Percentiles rank a stretch among this genome's conserved stretches.
These are phyloP conservation scores for Gandaritis pyraliata DNA, from an alignment of 2,888 invertebrate genomes.

Conservation along the genomic window DNA sequence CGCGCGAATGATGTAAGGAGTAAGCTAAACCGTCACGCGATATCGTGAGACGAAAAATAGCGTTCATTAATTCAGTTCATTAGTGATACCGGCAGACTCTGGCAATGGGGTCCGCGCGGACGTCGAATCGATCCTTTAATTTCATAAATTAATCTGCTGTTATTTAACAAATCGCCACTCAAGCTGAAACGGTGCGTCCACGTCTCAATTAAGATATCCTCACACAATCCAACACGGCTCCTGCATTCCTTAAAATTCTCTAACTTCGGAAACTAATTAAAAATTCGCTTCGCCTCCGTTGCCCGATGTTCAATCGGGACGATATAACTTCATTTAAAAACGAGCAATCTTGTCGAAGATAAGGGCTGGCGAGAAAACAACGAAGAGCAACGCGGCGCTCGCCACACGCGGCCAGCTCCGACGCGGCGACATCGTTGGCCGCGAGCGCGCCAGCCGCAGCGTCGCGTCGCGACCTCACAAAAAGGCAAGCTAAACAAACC, in stretches of 20 bases:
- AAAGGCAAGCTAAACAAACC: constrained; percentile 72
- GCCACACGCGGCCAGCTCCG: constrained; percentile 70
- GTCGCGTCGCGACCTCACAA: constrained; percentile 64
- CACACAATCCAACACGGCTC: constrained; percentile 72
- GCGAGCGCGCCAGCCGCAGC: constrained; percentile 35
- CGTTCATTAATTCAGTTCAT: constrained; percentile 70
- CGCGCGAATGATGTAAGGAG: constrained; percentile 51
- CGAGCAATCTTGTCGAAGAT: constrained; percentile 83
- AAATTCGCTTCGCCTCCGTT: constrained; percentile 81
- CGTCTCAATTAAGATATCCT: constrained; percentile 81
- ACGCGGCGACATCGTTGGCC: constrained; percentile 33
- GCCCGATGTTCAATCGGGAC: constrained; percentile 79
- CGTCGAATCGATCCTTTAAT: constrained; percentile 66
- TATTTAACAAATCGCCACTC: constrained; percentile 73
- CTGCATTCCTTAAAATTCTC: constrained; percentile 80
- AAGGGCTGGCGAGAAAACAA: constrained; percentile 82
- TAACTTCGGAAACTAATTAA: constrained; percentile 84
- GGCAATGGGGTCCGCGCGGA: constrained; percentile 50
- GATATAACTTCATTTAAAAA: constrained; percentile 85
- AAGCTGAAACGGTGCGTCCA: constrained; percentile 62
- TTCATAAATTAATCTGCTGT: constrained; percentile 71
- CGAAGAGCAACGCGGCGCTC: constrained; percentile 71
- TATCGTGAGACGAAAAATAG: constrained; percentile 65
- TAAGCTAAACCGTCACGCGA: constrained; percentile 60
- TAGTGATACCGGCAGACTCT: constrained; percentile 61